These are phyloP conservation scores for Drosophila triauraria DNA, from an alignment of 1,140 invertebrate genomes.

Conservation along the genomic window DNA sequence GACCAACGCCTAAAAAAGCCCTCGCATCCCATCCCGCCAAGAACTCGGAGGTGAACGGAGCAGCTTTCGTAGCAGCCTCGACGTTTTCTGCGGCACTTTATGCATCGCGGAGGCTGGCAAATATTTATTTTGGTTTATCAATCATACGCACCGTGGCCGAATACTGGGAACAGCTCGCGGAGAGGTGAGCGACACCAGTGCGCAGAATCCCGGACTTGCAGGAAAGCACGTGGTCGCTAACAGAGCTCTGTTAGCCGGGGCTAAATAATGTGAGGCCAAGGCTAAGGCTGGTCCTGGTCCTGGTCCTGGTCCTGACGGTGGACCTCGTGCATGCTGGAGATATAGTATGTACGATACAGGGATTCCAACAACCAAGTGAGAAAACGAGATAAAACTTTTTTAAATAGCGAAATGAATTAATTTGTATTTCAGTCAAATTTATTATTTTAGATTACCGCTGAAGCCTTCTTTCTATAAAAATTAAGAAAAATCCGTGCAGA, in stretches of 20 bases:
- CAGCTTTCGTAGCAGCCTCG: conserved; percentile 19
- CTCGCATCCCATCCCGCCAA: conserved; percentile 9
- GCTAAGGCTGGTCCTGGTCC: conserved; percentile 67
- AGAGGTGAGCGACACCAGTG: conserved; percentile 18
- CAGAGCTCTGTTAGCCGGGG: conserved; percentile 44
- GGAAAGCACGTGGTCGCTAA: conserved; percentile 63
- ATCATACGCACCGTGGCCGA: conserved; percentile 75
- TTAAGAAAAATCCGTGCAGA: neutral
- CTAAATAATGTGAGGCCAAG: conserved; percentile 31
- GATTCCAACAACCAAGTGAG: neutral
- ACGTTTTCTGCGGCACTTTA: conserved; percentile 51
- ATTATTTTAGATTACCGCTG: too few relatives aligned
- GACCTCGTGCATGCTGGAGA: conserved; percentile 2
- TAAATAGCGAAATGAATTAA: too few relatives aligned
- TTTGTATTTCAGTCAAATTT: too few relatives aligned
- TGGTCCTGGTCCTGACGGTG: conserved; percentile 19
- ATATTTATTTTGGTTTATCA: conserved; percentile 84
- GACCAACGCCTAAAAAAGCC: conserved; percentile 56
- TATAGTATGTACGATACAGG: neutral
- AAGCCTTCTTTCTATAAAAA: neutral
- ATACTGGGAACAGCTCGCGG: conserved; percentile 66
- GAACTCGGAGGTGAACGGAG: conserved; percentile 2
- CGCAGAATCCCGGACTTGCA: conserved; percentile 67
- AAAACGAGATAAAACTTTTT: too few relatives aligned
- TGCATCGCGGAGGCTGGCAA: conserved; percentile 73